Evolutionary conservation across 2,888 invertebrate genomes (phyloP).

Genomic region (Ophonus ardosiacus): DNA sequence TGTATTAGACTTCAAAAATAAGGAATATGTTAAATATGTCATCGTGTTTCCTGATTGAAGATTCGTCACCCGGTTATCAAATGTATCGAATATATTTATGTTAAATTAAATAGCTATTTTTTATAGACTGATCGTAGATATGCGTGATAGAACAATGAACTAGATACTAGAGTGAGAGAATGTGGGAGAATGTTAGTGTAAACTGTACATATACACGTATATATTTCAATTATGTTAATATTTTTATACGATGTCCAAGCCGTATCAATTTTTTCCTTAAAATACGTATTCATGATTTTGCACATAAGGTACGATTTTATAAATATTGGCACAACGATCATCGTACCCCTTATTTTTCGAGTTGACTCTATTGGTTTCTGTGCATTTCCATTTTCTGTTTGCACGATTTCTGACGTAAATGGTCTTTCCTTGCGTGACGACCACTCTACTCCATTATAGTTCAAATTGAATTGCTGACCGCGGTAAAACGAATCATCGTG

Average conservation of each 20-base stretch:
- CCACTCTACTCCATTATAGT: no score
- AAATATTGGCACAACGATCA: no score
- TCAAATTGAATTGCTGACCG: no score
- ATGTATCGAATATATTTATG: slow-evolving; percentile 53
- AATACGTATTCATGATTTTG: no score
- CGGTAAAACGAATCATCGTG: no score
- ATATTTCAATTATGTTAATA: slow-evolving; percentile 37
- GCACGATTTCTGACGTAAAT: no score
- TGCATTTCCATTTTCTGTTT: no score
- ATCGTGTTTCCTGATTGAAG: slow-evolving; percentile 6
- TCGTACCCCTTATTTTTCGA: no score
- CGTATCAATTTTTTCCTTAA: not conserved
- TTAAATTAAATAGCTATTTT: slow-evolving; percentile 60
- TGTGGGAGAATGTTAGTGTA: slow-evolving; percentile 12
- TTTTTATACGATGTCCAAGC: slow-evolving; percentile 34
- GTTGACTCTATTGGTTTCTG: no score
- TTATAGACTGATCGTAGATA: slow-evolving; percentile 55
- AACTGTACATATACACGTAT: slow-evolving; percentile 46
- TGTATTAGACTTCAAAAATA: not conserved
- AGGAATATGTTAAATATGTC: slow-evolving; percentile 6
- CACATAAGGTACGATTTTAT: no score
- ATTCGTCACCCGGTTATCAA: slow-evolving; percentile 30
- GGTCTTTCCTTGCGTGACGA: no score
- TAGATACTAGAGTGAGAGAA: not conserved
- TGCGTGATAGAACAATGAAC: slow-evolving; percentile 35